Evolutionary conservation across 2,113 vertebrate genomes (phyloP).

Genomic region (Hyperoodon ampullatus): DNA sequence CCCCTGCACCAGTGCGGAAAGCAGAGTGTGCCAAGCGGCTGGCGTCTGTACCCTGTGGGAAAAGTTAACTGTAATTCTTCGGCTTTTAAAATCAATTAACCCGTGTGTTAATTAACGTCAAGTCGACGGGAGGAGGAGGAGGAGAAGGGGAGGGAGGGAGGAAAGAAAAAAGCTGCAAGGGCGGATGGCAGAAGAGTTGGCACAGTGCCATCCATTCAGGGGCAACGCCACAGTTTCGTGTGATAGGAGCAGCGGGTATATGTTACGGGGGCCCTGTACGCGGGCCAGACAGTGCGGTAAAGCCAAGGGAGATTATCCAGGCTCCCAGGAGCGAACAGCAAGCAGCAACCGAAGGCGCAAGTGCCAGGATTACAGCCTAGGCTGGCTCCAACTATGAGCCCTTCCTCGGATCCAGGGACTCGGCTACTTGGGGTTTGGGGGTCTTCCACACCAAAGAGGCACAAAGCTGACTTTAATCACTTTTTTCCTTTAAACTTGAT

Average conservation of each 20-base stretch:
- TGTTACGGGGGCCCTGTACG: conserved; percentile 88
- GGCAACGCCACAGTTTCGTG: conserved; percentile 95
- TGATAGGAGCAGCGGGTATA: conserved; percentile 92
- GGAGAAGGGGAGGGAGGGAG: conserved; percentile 89
- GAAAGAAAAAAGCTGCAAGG: conserved; percentile 96
- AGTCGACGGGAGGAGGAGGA: conserved; percentile 91
- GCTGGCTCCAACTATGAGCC: conserved; percentile 78
- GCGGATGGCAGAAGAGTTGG: conserved; percentile 98
- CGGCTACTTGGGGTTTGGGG: conserved; percentile 77
- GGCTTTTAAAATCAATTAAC: conserved; percentile 98
- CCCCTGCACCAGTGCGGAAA: conserved; percentile 82
- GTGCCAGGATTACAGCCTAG: conserved; percentile 87
- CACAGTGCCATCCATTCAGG: conserved; percentile 99
- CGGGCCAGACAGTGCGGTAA: conserved; percentile 86
- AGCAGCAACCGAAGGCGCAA: conserved; percentile 83
- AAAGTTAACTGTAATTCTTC: conserved; percentile 92
- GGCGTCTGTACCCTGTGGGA: conserved; percentile 85
- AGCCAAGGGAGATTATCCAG: conserved; percentile 85
- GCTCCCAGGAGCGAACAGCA: conserved; percentile 87
- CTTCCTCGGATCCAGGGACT: conserved; percentile 78
- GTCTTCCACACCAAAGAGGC: conserved; percentile 78
- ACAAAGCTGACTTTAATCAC: conserved; percentile 83
- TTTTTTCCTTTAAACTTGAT: conserved; percentile 82
- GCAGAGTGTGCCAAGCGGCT: conserved; percentile 87
- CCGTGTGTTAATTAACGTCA: conserved; percentile 98